These are phyloP conservation scores for Dendrolimus punctatus DNA, from an alignment of 1,140 invertebrate genomes.

Conservation along the genomic window DNA sequence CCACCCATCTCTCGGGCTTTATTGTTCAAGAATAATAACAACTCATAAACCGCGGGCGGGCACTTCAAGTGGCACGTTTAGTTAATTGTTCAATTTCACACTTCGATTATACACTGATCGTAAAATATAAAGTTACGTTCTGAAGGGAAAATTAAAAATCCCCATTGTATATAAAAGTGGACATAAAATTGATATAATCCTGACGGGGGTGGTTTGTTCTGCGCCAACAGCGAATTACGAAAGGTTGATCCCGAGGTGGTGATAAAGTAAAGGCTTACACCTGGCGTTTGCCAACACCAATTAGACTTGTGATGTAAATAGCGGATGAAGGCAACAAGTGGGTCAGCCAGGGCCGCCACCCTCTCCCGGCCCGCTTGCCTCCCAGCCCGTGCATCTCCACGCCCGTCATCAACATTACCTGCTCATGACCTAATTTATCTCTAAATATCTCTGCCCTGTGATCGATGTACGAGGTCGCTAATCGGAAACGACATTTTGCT, in stretches of 20 bases:
- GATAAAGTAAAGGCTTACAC: constrained; percentile 28
- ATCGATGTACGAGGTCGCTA: constrained; percentile 2
- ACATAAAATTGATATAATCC: constrained; percentile 1
- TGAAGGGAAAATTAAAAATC: not conserved
- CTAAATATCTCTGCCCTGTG: constrained; percentile 31
- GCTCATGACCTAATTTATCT: constrained; percentile 65
- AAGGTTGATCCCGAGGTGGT: constrained; percentile 17
- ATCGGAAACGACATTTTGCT: constrained; percentile 5
- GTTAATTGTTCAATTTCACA: constrained; percentile 1
- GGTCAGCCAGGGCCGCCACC: constrained; percentile 45
- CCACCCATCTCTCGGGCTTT: too few species aligned
- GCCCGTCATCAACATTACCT: constrained; percentile 47
- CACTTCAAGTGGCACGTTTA: not conserved
- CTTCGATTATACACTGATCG: not conserved
- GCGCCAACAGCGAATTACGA: constrained; percentile 11
- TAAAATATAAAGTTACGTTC: not conserved
- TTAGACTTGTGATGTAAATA: constrained; percentile 60
- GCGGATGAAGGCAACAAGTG: constrained; percentile 58
- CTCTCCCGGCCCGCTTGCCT: constrained; percentile 16
- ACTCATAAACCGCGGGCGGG: not conserved
- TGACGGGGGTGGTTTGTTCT: not conserved
- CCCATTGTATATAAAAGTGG: not conserved
- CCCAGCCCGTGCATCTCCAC: constrained; percentile 17
- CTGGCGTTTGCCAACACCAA: constrained; percentile 36
- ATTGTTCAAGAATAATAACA: not conserved